Conservation (phyloP, 2,113 vertebrate species). For the Pungitius pungitius region DNA sequence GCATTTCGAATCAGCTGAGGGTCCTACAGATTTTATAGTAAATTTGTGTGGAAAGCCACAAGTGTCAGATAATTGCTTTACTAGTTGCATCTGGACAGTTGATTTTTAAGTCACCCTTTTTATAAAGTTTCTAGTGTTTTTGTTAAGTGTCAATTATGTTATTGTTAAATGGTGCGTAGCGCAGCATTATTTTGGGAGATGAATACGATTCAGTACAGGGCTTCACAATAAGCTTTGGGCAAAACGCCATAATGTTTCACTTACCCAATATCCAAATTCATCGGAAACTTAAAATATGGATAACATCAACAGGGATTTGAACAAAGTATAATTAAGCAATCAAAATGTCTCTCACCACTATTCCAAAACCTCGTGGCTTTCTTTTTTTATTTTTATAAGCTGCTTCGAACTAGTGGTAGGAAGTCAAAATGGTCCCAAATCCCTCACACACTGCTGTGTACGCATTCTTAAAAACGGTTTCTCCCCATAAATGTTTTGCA, state of each 20-base stretch:
- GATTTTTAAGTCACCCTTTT: not conserved
- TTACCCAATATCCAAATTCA: too few species aligned
- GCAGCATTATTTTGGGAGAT: not conserved
- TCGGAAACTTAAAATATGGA: too few species aligned
- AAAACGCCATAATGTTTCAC: too few species aligned
- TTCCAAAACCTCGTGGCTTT: too few species aligned
- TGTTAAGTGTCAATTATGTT: not conserved
- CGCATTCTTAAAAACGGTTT: too few species aligned
- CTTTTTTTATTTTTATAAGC: not conserved
- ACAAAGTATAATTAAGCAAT: too few species aligned
- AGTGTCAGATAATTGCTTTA: not conserved
- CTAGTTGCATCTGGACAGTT: not conserved
- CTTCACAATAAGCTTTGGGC: too few species aligned
- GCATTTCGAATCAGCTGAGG: not conserved
- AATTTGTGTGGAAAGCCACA: not conserved
- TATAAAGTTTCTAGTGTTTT: not conserved
- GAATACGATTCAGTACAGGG: too few species aligned
- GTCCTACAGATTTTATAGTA: not conserved
- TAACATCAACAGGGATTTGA: too few species aligned
- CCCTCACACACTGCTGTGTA: too few species aligned
- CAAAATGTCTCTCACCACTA: too few species aligned
- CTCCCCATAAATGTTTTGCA: not conserved
- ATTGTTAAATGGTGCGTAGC: not conserved
- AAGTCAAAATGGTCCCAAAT: not conserved
- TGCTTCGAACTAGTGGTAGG: not conserved